A percentile compares a stretch with the other conserved stretches of the same genome.
These are phyloP conservation scores for Melitaea cinxia DNA, from an alignment of 1,140 invertebrate species.

Conservation along the genomic window DNA sequence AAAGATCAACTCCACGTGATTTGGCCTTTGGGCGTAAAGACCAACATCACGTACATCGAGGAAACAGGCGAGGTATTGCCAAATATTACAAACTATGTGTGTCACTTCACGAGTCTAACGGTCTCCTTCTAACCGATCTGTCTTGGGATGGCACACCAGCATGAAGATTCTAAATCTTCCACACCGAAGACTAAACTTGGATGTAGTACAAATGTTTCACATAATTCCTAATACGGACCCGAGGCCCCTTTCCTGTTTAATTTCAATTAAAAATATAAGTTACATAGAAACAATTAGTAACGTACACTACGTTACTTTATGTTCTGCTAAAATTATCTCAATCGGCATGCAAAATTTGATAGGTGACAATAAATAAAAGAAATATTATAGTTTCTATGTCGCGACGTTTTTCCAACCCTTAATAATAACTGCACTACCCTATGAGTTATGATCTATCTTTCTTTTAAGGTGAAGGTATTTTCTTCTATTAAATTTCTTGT, in stretches of 20 bases:
- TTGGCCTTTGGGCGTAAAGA: conserved; percentile 96
- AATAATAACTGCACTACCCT: conserved; percentile 50
- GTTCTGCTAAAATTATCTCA: background rate
- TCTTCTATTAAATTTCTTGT: conserved; percentile 69
- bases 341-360: background rate
- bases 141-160: conserved; percentile 80
- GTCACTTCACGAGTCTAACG: conserved; percentile 79
- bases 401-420: conserved; percentile 28
- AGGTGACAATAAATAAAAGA: background rate
- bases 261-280: background rate
- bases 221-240: conserved; percentile 56
- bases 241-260: conserved; percentile 35
- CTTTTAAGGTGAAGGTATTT: conserved; percentile 72
- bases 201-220: conserved; percentile 59
- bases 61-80: conserved; percentile 92
- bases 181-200: conserved; percentile 65
- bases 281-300: conserved; percentile 8
- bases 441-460: conserved; percentile 57
- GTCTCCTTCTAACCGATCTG: conserved; percentile 80
- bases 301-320: background rate
- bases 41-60: conserved; percentile 96
- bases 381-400: background rate
- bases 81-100: conserved; percentile 71
- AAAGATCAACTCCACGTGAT: conserved; percentile 97
- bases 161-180: conserved; percentile 67